Evolutionary conservation across 2,797 vertebrate genomes (phyloP).

Genomic region (Notolabrus celidotus): DNA sequence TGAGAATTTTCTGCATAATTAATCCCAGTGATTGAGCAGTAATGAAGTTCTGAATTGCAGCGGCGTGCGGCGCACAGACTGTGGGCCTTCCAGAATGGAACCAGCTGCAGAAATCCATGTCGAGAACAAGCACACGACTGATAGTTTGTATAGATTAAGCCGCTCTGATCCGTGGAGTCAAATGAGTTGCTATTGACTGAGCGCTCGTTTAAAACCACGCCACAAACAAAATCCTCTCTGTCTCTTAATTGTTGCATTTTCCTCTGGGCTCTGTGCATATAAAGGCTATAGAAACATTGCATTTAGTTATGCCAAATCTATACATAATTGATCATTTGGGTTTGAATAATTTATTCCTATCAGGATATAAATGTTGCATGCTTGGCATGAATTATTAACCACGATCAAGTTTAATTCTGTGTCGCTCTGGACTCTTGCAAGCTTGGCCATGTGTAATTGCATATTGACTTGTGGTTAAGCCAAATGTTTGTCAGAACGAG

Average conservation of each 20-base stretch:
- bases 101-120: conserved; percentile 55
- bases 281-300: conserved; percentile 63
- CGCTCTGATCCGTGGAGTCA: conserved; percentile 52
- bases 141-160: conserved; percentile 48
- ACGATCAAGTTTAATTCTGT: conserved; percentile 71
- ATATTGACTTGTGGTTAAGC: conserved; percentile 74
- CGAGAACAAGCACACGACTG: conserved; percentile 1
- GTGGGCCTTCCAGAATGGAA: conserved; percentile 39
- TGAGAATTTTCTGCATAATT: conserved; percentile 77
- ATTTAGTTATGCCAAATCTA: conserved; percentile 73
- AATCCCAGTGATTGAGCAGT: conserved; percentile 71
- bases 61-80: conserved; percentile 21
- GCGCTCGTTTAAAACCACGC: conserved; percentile 45
- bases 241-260: conserved; percentile 65
- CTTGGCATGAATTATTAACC: conserved; percentile 70
- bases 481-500: conserved; percentile 75
- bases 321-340: conserved; percentile 76
- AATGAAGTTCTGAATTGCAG: conserved; percentile 72
- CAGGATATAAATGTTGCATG: conserved; percentile 75
- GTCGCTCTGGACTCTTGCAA: conserved; percentile 67
- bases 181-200: conserved; percentile 64
- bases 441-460: conserved; percentile 75
- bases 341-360: conserved; percentile 78
- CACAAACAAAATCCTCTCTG: conserved; percentile 57
- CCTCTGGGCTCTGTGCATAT: conserved; percentile 36